Conservation (phyloP, 2,888 invertebrate species). For the Endotricha flammealis region DNA sequence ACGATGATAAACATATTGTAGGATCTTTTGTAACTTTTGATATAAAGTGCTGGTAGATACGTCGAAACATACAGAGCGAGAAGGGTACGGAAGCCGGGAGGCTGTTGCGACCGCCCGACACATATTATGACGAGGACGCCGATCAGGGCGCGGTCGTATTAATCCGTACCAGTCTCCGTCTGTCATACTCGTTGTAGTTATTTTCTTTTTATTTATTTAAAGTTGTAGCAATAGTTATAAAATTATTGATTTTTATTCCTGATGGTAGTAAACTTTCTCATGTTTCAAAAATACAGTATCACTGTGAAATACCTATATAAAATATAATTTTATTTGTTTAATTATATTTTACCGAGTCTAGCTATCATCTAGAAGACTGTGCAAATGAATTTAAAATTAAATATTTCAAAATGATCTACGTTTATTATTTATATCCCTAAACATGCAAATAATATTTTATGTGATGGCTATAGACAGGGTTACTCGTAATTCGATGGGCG, state of each 20-base stretch:
- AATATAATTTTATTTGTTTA: conserved; percentile 48
- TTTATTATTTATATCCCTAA: conserved; percentile 22
- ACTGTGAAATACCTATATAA: conserved; percentile 38
- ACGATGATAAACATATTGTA: conserved; percentile 57
- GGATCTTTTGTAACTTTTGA: conserved; percentile 75
- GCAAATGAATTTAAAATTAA: conserved; percentile 72
- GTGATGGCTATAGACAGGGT: no score
- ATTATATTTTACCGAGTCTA: conserved; percentile 54
- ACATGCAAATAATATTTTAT: no score
- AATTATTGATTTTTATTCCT: conserved; percentile 46
- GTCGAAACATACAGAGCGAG: conserved; percentile 55
- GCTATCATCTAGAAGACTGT: conserved; percentile 58
- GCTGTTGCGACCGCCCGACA: conserved; percentile 53
- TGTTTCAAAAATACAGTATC: conserved; percentile 33
- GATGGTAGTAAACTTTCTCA: conserved; percentile 32
- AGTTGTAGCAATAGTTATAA: conserved; percentile 64
- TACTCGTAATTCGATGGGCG: no score
- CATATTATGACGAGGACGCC: no score
- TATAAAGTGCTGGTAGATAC: conserved; percentile 73
- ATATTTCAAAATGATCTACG: conserved; percentile 55
- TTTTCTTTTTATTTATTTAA: conserved; percentile 73
- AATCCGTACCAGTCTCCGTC: conserved; percentile 70
- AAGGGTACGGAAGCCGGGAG: conserved; percentile 62
- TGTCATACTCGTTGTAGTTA: conserved; percentile 71
- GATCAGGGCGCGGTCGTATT: conserved; percentile 66